A percentile compares a stretch with the other conserved stretches of the same genome.
phyloP scores from a whole-genome alignment of 2,797 vertebrate genomes.

The Falco rusticolus region DNA sequence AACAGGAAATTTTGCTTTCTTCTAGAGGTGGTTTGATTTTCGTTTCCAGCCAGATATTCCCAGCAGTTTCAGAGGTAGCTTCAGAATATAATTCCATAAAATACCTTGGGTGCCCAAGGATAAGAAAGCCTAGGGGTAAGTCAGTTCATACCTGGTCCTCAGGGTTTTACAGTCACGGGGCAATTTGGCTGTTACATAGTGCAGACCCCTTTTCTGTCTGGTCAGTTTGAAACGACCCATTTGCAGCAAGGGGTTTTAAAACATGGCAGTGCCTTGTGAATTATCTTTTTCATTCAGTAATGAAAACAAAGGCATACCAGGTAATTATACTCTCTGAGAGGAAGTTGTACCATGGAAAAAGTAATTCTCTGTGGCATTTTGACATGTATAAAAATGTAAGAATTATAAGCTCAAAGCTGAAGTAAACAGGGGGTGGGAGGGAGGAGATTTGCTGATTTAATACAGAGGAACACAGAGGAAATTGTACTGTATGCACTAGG shows the following conservation, averaged over 20 bases:
- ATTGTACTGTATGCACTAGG: rapidly evolving
- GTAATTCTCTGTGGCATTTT: neutral
- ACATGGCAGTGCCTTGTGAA: neutral
- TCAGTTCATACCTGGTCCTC: neutral
- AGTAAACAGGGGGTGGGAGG: neutral
- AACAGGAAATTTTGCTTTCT: neutral
- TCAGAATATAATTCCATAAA: neutral
- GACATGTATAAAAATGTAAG: neutral
- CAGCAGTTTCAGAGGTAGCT: neutral
- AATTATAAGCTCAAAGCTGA: neutral
- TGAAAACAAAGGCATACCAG: neutral
- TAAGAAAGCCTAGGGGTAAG: neutral
- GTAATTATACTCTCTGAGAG: neutral
- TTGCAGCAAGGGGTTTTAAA: neutral
- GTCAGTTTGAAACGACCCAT: neutral
- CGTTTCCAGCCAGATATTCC: neutral
- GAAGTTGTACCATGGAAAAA: neutral
- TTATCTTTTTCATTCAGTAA: no score
- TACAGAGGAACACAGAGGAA: neutral
- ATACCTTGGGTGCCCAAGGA: neutral
- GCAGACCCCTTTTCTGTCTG: neutral
- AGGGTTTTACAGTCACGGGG: no score
- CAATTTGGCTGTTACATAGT: neutral
- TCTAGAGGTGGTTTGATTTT: neutral
- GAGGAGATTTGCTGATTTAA: neutral